Conservation (phyloP, 92 coral and sea anemone species). For the Umimayanthus chanpuru region DNA sequence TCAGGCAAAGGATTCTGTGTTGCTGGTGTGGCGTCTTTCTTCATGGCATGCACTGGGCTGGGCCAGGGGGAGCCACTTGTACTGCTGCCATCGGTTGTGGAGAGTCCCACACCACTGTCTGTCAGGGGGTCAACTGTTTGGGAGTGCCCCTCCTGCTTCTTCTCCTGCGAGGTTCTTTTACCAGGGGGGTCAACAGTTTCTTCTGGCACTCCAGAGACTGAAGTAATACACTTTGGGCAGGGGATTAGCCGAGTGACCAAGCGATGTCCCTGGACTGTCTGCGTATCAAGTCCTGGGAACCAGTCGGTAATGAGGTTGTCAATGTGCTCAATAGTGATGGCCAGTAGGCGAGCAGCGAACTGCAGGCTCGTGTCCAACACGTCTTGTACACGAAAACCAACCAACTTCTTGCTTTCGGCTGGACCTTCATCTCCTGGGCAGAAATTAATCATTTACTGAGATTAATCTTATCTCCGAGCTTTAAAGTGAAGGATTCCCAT, state of each 20-base stretch:
- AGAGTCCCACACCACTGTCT: slow-evolving; percentile 78
- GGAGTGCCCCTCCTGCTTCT: background rate
- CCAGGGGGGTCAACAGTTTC: slow-evolving; percentile 32
- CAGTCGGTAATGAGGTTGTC: slow-evolving; percentile 97
- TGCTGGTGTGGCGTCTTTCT: slow-evolving; percentile 16
- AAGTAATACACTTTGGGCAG: slow-evolving; percentile 86
- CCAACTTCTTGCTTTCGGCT: slow-evolving; percentile 48
- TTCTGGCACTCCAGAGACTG: slow-evolving; percentile 61
- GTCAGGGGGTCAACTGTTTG: slow-evolving; percentile 23
- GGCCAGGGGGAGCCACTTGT: slow-evolving; percentile 91
- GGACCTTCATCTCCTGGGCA: slow-evolving; percentile 52
- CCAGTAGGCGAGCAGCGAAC: slow-evolving; percentile 89
- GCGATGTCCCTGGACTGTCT: slow-evolving; percentile 94
- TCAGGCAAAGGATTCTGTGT: slow-evolving; percentile 4
- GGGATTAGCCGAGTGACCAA: slow-evolving; percentile 88
- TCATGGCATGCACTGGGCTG: slow-evolving; percentile 76
- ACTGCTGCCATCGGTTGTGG: slow-evolving; percentile 86
- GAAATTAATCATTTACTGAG: background rate
- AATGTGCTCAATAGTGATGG: slow-evolving; percentile 88
- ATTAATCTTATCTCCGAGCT: too few relatives aligned
- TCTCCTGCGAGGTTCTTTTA: slow-evolving; percentile 23
- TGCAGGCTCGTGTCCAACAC: slow-evolving; percentile 81
- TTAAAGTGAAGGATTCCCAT: too few relatives aligned
- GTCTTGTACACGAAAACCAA: slow-evolving; percentile 90
- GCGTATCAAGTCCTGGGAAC: slow-evolving; percentile 98